phyloP scores from a whole-genome alignment of 1,140 invertebrate genomes.

The Drosophila busckii region DNA sequence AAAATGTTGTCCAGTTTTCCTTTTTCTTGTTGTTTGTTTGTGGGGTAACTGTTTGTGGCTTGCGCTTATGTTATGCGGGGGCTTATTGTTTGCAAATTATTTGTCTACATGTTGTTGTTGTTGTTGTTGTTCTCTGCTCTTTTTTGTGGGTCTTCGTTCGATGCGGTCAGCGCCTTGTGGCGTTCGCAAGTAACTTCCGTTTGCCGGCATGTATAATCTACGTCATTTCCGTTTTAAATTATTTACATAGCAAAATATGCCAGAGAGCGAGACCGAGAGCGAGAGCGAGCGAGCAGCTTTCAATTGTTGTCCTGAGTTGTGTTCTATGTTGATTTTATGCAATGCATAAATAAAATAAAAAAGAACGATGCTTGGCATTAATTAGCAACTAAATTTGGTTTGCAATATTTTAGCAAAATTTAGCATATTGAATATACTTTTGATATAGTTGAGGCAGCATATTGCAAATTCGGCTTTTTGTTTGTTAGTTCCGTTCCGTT shows the following conservation, averaged over 20 bases:
- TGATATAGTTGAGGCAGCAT: too few species aligned
- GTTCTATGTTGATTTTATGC: too few species aligned
- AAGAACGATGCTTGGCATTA: too few species aligned
- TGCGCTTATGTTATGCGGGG: background rate
- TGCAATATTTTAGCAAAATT: too few species aligned
- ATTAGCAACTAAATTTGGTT: too few species aligned
- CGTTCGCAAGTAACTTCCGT: slow-evolving; percentile 32
- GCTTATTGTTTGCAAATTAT: slow-evolving; percentile 58
- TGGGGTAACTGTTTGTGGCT: background rate
- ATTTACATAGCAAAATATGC: slow-evolving; percentile 52
- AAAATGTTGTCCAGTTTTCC: slow-evolving; percentile 42
- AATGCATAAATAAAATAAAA: too few species aligned
- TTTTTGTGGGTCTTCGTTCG: slow-evolving; percentile 16
- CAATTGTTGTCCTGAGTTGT: too few species aligned
- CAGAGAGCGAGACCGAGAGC: too few species aligned
- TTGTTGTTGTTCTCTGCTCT: slow-evolving; percentile 6
- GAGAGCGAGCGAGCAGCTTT: too few species aligned
- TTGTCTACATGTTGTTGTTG: slow-evolving; percentile 50
- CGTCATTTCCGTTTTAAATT: slow-evolving; percentile 61
- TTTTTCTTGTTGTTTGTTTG: slow-evolving; percentile 11
- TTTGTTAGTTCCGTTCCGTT: too few species aligned
- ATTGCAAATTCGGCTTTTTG: too few species aligned
- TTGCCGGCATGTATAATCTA: slow-evolving; percentile 56
- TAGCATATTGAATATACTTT: too few species aligned
- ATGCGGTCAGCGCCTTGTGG: slow-evolving; percentile 6